Percentiles rank a stretch among this genome's conserved stretches.
These are phyloP conservation scores for Strix uralensis DNA, from an alignment of 2,113 vertebrate species.

Conservation along the genomic window DNA sequence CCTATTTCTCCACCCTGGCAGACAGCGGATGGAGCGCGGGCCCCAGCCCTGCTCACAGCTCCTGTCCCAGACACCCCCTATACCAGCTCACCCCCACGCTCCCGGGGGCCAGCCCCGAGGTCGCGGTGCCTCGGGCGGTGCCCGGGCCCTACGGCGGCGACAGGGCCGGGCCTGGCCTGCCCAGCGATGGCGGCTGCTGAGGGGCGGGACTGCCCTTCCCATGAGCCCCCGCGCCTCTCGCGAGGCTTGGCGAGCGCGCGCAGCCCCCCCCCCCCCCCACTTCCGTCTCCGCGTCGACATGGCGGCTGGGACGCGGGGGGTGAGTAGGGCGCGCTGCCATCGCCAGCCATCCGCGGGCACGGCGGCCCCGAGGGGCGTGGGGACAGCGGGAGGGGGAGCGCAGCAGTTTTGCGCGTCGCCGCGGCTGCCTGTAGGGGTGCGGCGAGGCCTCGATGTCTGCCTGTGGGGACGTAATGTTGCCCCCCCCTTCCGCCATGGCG, in stretches of 20 bases:
- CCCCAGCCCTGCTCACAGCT: accelerated
- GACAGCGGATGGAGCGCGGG: accelerated
- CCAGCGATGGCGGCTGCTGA: too few species aligned
- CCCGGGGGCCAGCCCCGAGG: not conserved
- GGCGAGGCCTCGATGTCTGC: not conserved
- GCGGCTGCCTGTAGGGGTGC: accelerated
- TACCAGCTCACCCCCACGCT: too few species aligned
- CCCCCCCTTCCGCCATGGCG: not conserved
- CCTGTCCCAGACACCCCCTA: too few species aligned
- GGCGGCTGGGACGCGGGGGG: accelerated
- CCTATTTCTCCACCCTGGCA: not conserved
- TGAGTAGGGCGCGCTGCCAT: not conserved
- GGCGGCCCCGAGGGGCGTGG: not conserved
- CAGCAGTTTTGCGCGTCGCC: too few species aligned
- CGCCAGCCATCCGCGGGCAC: not conserved
- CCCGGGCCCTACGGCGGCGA: too few species aligned
- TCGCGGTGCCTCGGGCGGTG: too few species aligned
- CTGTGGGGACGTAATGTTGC: accelerated
- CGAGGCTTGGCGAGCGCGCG: not conserved
- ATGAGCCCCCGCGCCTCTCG: not conserved
- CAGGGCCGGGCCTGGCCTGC: too few species aligned
- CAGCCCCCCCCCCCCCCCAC: accelerated
- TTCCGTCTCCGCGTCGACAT: accelerated
- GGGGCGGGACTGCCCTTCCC: not conserved
- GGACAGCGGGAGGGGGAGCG: accelerated